phyloP scores from a whole-genome alignment of 2,113 vertebrate genomes.

The Chlamydotis undulata region DNA sequence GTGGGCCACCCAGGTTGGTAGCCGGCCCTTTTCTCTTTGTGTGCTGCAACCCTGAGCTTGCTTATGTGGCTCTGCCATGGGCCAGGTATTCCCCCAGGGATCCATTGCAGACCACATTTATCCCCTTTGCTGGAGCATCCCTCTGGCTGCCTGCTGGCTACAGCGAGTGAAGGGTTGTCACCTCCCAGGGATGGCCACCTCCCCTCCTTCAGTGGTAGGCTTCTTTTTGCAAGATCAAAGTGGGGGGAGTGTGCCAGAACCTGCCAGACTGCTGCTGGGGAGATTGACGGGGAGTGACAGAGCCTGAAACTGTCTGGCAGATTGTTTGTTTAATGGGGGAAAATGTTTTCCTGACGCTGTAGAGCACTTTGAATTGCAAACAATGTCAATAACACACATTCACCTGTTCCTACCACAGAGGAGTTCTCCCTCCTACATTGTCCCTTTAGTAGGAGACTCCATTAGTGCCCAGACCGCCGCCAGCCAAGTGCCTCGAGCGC shows the following conservation, averaged over 20 bases:
- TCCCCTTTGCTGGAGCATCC: not conserved
- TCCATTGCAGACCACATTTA: not conserved
- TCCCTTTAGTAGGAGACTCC: not conserved
- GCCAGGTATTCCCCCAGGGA: not conserved
- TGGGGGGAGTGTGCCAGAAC: not conserved
- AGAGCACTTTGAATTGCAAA: constrained; percentile 22
- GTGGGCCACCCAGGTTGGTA: not conserved
- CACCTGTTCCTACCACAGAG: not conserved
- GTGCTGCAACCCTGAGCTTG: accelerated
- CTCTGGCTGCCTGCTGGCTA: not conserved
- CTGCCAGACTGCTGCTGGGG: constrained; percentile 27
- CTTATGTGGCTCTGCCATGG: not conserved
- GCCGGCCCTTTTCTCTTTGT: not conserved
- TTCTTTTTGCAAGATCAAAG: constrained; percentile 20
- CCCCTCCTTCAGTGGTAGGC: not conserved
- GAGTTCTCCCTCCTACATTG: not conserved
- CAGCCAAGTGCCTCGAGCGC: not conserved
- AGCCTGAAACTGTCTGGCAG: constrained; percentile 63
- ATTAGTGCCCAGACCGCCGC: not conserved
- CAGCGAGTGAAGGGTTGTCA: not conserved
- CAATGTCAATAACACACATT: not conserved
- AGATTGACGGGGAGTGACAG: constrained; percentile 39
- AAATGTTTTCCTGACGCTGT: constrained; percentile 53
- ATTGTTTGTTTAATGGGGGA: constrained; percentile 57
- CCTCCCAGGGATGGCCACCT: not conserved